These are phyloP conservation scores for Leucozona laternaria DNA, from an alignment of 2,888 invertebrate species.

Conservation along the genomic window DNA sequence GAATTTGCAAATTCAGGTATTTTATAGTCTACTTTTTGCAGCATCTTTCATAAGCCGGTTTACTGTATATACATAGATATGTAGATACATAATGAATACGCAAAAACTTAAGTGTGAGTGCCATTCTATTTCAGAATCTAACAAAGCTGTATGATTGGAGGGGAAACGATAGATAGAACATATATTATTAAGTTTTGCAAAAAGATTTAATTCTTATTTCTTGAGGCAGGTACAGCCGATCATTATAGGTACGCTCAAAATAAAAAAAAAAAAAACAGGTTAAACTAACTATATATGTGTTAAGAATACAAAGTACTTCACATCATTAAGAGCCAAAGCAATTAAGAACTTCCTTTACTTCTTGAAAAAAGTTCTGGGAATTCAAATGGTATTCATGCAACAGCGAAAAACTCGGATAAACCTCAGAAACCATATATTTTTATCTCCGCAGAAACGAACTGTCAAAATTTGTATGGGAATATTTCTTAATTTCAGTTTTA, in stretches of 20 bases:
- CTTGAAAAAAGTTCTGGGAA: background rate
- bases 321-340: background rate
- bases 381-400: no score
- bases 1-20: slow-evolving; percentile 12
- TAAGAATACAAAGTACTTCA: background rate
- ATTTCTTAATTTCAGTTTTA: no score
- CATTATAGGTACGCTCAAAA: background rate
- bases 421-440: no score
- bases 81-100: background rate
- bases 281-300: background rate
- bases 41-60: slow-evolving; percentile 31
- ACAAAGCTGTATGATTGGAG: slow-evolving; percentile 3
- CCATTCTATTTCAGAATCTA: slow-evolving; percentile 25
- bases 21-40: slow-evolving; percentile 12
- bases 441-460: no score
- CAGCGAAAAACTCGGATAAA: no score
- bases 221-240: slow-evolving; percentile 36
- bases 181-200: background rate
- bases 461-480: no score
- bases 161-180: slow-evolving; percentile 1
- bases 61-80: background rate
- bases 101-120: background rate
- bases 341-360: background rate
- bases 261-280: slow-evolving; percentile 1
- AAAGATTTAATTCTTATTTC: slow-evolving; percentile 30